phyloP scores from a whole-genome alignment of 2,797 vertebrate genomes.

The Cyprinella venusta region DNA sequence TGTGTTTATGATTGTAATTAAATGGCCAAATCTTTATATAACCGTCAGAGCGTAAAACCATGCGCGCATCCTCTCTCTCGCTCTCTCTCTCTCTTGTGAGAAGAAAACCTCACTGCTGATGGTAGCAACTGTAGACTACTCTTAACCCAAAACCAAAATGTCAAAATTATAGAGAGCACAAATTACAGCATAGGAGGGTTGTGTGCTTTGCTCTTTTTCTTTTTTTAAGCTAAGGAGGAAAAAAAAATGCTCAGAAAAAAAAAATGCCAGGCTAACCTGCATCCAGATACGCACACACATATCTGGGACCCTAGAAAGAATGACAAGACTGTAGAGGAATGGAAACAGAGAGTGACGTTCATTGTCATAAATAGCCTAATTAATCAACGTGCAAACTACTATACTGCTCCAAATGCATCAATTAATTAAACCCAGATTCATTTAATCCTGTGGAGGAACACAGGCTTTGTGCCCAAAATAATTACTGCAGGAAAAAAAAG shows the following conservation, averaged over 20 bases:
- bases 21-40: conserved; percentile 74
- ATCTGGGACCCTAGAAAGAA: conserved; percentile 13
- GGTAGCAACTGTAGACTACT: conserved; percentile 73
- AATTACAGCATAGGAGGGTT: conserved; percentile 71
- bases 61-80: conserved; percentile 39
- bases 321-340: not conserved
- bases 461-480: conserved; percentile 57
- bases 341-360: conserved; percentile 46
- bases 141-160: conserved; percentile 79
- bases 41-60: conserved; percentile 66
- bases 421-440: conserved; percentile 63
- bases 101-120: conserved; percentile 65
- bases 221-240: conserved; percentile 35
- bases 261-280: conserved; percentile 30
- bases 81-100: conserved; percentile 53
- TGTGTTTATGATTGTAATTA: conserved; percentile 80
- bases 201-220: conserved; percentile 44
- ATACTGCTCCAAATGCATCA: conserved; percentile 61
- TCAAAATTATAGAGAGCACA: conserved; percentile 79
- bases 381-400: conserved; percentile 60
- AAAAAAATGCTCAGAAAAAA: conserved; percentile 38
- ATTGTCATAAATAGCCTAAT: conserved; percentile 60
- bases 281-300: conserved; percentile 12
- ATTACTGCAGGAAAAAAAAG: conserved; percentile 57
- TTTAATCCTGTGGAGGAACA: conserved; percentile 59